These are phyloP conservation scores for Pelodiscus sinensis DNA, from an alignment of 2,113 vertebrate genomes.

Conservation along the genomic window DNA sequence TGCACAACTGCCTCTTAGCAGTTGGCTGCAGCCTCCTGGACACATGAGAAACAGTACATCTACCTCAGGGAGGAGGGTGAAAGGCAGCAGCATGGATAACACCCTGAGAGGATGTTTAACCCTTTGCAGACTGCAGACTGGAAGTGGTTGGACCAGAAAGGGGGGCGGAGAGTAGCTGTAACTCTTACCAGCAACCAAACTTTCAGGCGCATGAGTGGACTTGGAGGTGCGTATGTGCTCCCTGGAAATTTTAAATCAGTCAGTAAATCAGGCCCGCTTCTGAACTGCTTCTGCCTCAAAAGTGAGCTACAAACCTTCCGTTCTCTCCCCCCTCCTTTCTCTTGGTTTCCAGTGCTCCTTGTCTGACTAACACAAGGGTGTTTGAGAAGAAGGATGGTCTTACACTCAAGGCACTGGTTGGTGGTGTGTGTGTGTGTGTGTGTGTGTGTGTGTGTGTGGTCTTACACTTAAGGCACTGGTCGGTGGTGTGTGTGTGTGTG, in stretches of 20 bases:
- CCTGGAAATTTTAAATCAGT: neutral
- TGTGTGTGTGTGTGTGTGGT: neutral
- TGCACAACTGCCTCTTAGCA: neutral
- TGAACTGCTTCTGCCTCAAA: neutral
- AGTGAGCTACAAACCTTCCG: neutral
- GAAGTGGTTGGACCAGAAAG: neutral
- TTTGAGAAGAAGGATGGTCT: neutral
- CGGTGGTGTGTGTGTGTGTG: neutral
- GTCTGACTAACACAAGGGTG: accelerated
- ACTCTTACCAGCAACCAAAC: neutral
- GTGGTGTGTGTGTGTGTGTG: too few species aligned
- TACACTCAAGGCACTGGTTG: accelerated
- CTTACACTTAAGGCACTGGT: too few species aligned
- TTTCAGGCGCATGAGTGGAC: neutral
- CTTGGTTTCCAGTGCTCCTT: neutral
- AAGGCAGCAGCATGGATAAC: neutral
- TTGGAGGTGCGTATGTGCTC: neutral
- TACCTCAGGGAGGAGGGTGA: neutral
- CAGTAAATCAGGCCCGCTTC: neutral
- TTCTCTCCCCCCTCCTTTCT: neutral
- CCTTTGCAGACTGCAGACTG: neutral
- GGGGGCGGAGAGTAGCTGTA: accelerated
- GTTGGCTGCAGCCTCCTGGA: neutral
- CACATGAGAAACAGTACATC: accelerated
- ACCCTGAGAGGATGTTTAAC: neutral